These are phyloP conservation scores for Spilarctia lutea DNA, from an alignment of 2,888 invertebrate species.

Conservation along the genomic window DNA sequence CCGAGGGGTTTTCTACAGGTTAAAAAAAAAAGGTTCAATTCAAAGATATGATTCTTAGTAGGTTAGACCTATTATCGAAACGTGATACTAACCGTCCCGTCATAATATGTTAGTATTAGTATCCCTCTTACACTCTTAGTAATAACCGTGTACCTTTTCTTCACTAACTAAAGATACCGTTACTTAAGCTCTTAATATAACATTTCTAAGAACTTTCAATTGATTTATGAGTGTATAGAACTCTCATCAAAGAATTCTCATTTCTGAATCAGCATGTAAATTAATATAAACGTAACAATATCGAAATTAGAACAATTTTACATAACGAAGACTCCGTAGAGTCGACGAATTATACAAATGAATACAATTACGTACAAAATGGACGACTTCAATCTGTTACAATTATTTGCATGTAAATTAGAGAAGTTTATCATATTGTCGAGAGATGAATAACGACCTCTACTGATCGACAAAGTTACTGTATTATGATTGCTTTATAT, in stretches of 20 bases:
- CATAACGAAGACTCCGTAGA: constrained; percentile 56
- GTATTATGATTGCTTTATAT: constrained; percentile 31
- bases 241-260: constrained; percentile 10
- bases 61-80: background rate
- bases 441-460: constrained; percentile 56
- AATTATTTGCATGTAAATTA: constrained; percentile 82
- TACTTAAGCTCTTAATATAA: background rate
- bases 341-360: constrained; percentile 71
- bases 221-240: background rate
- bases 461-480: constrained; percentile 45
- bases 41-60: background rate
- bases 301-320: constrained; percentile 53
- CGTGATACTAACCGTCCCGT: background rate
- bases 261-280: constrained; percentile 27
- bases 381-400: constrained; percentile 74
- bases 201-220: background rate
- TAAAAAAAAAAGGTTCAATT: no score
- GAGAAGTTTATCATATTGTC: constrained; percentile 64
- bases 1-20: no score
- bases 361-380: constrained; percentile 69
- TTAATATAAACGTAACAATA: constrained; percentile 42
- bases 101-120: background rate
- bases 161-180: background rate
- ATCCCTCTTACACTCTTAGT: background rate
- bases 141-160: background rate